Base-by-base conservation (phyloP, 2,113 vertebrate species). In the Macroglossus sobrinus region DNA sequence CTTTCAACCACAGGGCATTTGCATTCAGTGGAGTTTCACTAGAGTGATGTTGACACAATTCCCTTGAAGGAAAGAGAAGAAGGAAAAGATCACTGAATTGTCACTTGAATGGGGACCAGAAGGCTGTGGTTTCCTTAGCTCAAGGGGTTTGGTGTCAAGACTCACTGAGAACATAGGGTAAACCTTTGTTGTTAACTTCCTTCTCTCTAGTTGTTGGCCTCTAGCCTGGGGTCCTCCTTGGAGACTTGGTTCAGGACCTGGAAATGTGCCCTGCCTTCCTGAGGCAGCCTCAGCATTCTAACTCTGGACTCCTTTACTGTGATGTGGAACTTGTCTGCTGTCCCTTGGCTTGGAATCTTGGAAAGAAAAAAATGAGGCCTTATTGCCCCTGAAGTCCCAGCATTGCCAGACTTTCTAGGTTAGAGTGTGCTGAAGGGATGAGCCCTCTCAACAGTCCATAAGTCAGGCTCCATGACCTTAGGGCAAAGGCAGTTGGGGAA, bases 31-130 rank as follows among this genome's bases (percentile, higher is more conserved):
- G 50, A 15, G 50, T 15, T 16, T 50, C 50, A 5, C 50, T 50
- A 50, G 50, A 50, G 50, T 50, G 15, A 50, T 50, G 50, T 50
- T 50, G 50, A 50, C 50, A 50, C 98, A 99, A 63, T 98, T 98
- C 35, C 98, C 99, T 99, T 99, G 98, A 10, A 64, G 57, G 55
- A 61, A 75, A 91, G 26, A 97, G 96, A 64, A 95, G 57, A 97
- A 85, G 30, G 43, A 50, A 15, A 50, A 45, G 15, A 4, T 90
- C 30, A 71, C 24, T 4, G 21, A 45, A 30, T 68, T 30, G 3
- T 2, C 40, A 11, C 0, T 35, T 15, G 30, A 84, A 63, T 3
- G 57, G n/a, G 30, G 47, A 33, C 2, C 53, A 35, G 89, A 61
- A 26, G 38, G 53, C 64, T 81, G 11, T 21, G 38, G 11, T 79